phyloP scores from a whole-genome alignment of 2,797 vertebrate species.

The Scleropages formosus region DNA sequence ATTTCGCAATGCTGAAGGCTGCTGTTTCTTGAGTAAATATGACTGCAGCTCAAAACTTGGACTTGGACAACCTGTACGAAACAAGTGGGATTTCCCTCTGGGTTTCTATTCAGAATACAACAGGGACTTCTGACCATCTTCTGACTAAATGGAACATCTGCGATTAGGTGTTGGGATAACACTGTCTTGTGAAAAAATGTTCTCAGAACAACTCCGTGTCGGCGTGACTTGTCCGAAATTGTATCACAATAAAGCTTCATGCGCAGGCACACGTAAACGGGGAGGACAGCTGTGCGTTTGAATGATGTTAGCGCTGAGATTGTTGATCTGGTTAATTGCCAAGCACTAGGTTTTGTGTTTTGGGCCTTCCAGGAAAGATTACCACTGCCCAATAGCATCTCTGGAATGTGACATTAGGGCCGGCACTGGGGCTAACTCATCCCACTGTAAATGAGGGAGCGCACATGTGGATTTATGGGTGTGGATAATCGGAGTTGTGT shows the following conservation, averaged over 20 bases:
- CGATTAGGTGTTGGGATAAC: too few species aligned
- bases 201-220: neutral
- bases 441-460: neutral
- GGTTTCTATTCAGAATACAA: too few species aligned
- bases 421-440: neutral
- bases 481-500: neutral
- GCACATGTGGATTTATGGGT: neutral
- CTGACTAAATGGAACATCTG: neutral
- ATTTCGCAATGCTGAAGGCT: neutral
- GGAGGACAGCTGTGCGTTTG: neutral
- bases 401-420: neutral
- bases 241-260: too few species aligned
- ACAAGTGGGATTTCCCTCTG: neutral
- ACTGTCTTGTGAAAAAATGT: too few species aligned
- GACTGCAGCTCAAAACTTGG: too few species aligned
- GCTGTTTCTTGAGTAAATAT: neutral
- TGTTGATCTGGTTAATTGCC: neutral
- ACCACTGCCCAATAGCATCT: neutral
- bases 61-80: too few species aligned
- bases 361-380: slow-evolving; percentile 4
- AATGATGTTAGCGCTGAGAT: slow-evolving; percentile 4
- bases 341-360: neutral
- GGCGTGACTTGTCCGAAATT: neutral
- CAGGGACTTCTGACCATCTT: neutral
- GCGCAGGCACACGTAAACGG: neutral